Conservation (phyloP, 2,113 vertebrate genomes). For the Haemorhous mexicanus region DNA sequence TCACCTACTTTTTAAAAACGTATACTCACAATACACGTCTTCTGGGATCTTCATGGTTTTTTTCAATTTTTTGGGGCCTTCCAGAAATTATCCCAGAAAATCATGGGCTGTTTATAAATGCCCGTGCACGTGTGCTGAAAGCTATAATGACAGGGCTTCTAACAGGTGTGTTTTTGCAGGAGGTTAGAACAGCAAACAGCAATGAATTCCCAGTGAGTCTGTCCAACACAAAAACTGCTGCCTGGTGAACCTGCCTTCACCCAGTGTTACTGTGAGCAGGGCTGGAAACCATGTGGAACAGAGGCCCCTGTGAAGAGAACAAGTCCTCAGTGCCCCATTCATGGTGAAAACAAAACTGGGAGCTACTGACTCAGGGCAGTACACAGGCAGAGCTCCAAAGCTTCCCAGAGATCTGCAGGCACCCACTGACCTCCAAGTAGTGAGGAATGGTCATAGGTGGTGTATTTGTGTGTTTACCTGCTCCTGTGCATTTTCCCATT, state of each 20-base stretch:
- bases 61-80: not conserved
- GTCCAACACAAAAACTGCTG: not conserved
- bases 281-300: not conserved
- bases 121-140: not conserved
- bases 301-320: accelerated
- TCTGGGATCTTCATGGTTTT: not conserved
- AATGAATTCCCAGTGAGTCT: not conserved
- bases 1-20: not conserved
- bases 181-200: not conserved
- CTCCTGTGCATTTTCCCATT: not conserved
- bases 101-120: not conserved
- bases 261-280: not conserved
- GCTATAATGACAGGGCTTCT: not conserved
- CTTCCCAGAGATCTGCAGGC: accelerated
- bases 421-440: not conserved
- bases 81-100: not conserved
- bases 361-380: not conserved
- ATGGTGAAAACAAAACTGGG: not conserved
- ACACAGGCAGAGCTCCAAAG: not conserved
- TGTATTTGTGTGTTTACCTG: not conserved
- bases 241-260: not conserved
- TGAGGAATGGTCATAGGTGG: not conserved
- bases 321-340: not conserved
- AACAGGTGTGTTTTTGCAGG: not conserved
- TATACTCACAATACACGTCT: not conserved